Conservation (phyloP, 2,888 invertebrate genomes). For the Melieria omissa region DNA sequence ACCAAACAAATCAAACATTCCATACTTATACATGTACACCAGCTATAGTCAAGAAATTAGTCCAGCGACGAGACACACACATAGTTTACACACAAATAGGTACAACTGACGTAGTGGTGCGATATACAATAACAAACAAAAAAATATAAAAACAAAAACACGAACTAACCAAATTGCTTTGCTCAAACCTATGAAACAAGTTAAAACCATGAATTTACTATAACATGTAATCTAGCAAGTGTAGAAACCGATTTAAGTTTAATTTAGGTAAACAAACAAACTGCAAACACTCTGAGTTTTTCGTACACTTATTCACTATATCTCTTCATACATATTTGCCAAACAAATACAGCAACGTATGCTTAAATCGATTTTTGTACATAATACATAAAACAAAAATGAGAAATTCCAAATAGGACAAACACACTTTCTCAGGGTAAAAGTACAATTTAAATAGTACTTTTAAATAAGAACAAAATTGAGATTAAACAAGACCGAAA, state of each 20-base stretch:
- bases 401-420: conserved; percentile 25
- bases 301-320: conserved; percentile 22
- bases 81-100: conserved; percentile 29
- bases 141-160: conserved; percentile 30
- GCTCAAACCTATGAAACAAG: conserved; percentile 49
- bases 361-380: background rate
- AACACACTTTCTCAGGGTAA: conserved; percentile 66
- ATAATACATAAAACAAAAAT: conserved; percentile 15
- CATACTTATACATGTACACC: conserved; percentile 44
- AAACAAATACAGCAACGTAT: conserved; percentile 6
- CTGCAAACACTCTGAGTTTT: conserved; percentile 40
- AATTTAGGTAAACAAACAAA: conserved; percentile 25
- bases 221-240: conserved; percentile 18
- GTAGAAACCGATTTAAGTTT: conserved; percentile 11
- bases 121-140: conserved; percentile 31
- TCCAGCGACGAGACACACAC: conserved; percentile 12
- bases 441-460: conserved; percentile 63
- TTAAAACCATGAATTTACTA: conserved; percentile 34
- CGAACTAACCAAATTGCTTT: conserved; percentile 46
- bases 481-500: background rate
- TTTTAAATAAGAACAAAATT: conserved; percentile 24
- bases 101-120: conserved; percentile 4
- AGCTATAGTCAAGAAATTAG: conserved; percentile 8
- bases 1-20: background rate
- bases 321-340: conserved; percentile 18